Evolutionary conservation across 2,888 invertebrate species (phyloP), one percentile per base, ranked within the genome.

Genomic region (Caradrina clavipalpis): DNA sequence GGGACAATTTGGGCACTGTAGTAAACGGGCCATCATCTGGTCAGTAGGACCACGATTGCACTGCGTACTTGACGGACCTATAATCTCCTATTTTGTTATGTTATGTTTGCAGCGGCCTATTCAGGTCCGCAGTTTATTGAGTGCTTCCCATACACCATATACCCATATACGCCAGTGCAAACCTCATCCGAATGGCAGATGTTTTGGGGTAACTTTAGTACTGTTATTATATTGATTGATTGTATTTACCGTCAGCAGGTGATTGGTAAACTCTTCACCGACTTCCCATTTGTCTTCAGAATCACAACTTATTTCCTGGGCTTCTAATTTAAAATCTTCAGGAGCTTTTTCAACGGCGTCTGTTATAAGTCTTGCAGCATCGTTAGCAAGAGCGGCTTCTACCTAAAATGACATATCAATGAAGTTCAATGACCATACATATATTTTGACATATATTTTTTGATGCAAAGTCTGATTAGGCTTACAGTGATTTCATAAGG

Each of bases 281-380:
- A 83, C 82, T 79, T 92, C 90, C 95, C 95, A 95, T 73, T 88
- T 81, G 22, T 87, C 88, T 47, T 93, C 92, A 7, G 94, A 91
- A 26, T 88, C 88, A 66, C 95, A 95, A 70, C 91, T 86, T 2
- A 95, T 86, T 54, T 86, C 78, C 66, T 90, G 84, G 3, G 92
- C 88, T 75, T 92, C 93, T 75, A 95, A 76, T 83, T 93, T 89
- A 67, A 94, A 91, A 66, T 91, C 91, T 57, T 92, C 90, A 2
- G 93, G 94, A 39, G 91, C 89, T 60, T 87, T 92, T 86, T 94
- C 93, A 21, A 94, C 88, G n/a, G 94, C 92, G 79, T 93, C 92
- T 42, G 95, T 92, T 69, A 95, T 92, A 5, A 94, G 86, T 65
- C 88, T 89, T 21, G 94, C 94, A 26, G 93, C 94, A 76, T 95